These are phyloP conservation scores for Apamea monoglypha DNA, from an alignment of 2,888 invertebrate species.

Conservation along the genomic window DNA sequence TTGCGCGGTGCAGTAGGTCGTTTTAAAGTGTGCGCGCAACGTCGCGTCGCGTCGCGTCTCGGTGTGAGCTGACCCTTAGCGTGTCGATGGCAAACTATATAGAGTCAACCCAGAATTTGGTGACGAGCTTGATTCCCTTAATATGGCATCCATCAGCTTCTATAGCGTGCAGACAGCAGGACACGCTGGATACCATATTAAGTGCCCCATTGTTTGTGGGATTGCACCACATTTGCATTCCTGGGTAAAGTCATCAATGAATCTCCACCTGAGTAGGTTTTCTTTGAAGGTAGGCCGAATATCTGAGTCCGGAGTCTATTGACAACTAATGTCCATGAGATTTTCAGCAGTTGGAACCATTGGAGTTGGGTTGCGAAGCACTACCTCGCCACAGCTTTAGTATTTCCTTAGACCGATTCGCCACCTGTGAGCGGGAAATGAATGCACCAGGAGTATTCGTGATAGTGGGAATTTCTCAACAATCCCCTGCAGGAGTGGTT, in stretches of 20 bases:
- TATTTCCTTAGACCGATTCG: not conserved
- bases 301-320: too few relatives aligned
- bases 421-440: not conserved
- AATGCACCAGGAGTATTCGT: not conserved
- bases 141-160: not conserved
- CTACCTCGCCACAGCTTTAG: not conserved
- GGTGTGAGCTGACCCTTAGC: constrained; percentile 30
- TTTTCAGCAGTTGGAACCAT: too few relatives aligned
- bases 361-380: not conserved
- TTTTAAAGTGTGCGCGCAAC: too few relatives aligned
- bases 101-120: not conserved
- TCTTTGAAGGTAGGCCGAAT: not conserved
- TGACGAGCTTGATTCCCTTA: not conserved
- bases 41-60: constrained; percentile 20
- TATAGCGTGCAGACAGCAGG: not conserved
- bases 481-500: not conserved
- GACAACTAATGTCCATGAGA: too few relatives aligned
- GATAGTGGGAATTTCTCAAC: not conserved
- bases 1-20: too few relatives aligned
- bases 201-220: not conserved
- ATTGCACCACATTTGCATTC: not conserved
- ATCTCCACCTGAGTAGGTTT: not conserved
- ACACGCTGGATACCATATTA: not conserved
- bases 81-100: not conserved
- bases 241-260: not conserved